phyloP scores from a whole-genome alignment of 2,888 invertebrate species.

The Neuroscelio doddi region DNA sequence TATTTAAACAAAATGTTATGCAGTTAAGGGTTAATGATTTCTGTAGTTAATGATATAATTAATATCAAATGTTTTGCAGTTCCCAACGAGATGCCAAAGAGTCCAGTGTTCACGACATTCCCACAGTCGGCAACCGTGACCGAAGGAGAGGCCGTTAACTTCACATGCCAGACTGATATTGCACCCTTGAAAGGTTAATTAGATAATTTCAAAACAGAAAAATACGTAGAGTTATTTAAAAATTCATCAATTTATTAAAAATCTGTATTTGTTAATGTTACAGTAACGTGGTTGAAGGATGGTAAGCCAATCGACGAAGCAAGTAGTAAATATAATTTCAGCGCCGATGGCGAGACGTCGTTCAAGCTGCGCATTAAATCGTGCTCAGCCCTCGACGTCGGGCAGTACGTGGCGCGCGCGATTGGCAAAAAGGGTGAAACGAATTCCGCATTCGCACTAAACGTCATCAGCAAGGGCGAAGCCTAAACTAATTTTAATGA shows the following conservation, averaged over 20 bases:
- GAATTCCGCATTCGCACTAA: slow-evolving; percentile 88
- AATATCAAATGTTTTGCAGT: slow-evolving; percentile 73
- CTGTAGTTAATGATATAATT: slow-evolving; percentile 15
- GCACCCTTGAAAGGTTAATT: slow-evolving; percentile 74
- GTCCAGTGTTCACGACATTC: slow-evolving; percentile 91
- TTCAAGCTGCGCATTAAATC: slow-evolving; percentile 86
- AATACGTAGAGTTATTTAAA: no score
- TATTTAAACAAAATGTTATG: not conserved
- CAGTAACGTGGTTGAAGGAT: slow-evolving; percentile 90
- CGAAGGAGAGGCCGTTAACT: slow-evolving; percentile 85
- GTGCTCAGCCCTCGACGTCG: slow-evolving; percentile 84
- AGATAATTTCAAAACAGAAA: no score
- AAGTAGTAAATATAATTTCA: slow-evolving; percentile 84
- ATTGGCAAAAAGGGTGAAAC: slow-evolving; percentile 90
- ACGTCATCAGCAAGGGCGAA: slow-evolving; percentile 78
- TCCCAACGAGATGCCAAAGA: slow-evolving; percentile 87
- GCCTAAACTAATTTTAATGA: slow-evolving; percentile 61
- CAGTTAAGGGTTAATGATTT: no score
- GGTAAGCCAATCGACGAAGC: slow-evolving; percentile 90
- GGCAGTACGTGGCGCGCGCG: slow-evolving; percentile 90
- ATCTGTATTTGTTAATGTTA: no score
- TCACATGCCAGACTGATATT: slow-evolving; percentile 84
- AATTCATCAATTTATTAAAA: no score
- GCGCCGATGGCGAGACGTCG: slow-evolving; percentile 85
- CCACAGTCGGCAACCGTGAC: slow-evolving; percentile 89